phyloP scores from a whole-genome alignment of 1,140 invertebrate species.

The Diplogasteroides magnus region DNA sequence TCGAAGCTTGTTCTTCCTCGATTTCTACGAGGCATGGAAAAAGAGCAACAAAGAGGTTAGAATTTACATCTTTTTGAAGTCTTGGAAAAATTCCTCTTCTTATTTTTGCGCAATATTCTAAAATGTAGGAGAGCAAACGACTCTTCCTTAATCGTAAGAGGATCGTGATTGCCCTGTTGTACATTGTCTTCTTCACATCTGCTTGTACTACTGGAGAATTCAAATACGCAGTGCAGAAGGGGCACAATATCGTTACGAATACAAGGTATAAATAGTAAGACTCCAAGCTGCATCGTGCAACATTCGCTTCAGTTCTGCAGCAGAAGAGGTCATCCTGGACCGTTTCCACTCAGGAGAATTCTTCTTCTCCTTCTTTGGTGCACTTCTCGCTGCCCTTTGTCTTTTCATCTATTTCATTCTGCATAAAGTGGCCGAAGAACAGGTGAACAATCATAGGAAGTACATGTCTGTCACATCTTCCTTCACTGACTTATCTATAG shows the following conservation, averaged over 20 bases:
- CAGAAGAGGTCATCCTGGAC: constrained; percentile 49
- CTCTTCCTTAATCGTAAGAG: too few relatives aligned
- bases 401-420: not conserved
- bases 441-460: constrained; percentile 71
- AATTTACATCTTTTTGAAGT: too few relatives aligned
- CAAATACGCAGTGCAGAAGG: not conserved
- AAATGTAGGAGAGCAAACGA: too few relatives aligned
- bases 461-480: too few relatives aligned
- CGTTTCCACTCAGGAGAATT: not conserved
- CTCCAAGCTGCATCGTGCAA: too few relatives aligned
- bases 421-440: constrained; percentile 64
- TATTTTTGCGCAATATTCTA: too few relatives aligned
- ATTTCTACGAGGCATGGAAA: not conserved
- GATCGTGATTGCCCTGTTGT: too few relatives aligned
- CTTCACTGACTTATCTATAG: too few relatives aligned
- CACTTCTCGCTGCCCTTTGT: not conserved
- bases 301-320: constrained; percentile 57
- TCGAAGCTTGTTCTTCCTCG: not conserved
- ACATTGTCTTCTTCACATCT: too few relatives aligned
- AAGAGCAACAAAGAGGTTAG: not conserved
- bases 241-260: too few relatives aligned
- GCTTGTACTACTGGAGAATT: not conserved
- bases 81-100: too few relatives aligned
- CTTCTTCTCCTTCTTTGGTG: not conserved
- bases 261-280: too few relatives aligned